Evolutionary conservation across 2,113 vertebrate genomes (phyloP), one percentile per base, ranked within the genome.

Genomic region (Phrynosoma platyrhinos): DNA sequence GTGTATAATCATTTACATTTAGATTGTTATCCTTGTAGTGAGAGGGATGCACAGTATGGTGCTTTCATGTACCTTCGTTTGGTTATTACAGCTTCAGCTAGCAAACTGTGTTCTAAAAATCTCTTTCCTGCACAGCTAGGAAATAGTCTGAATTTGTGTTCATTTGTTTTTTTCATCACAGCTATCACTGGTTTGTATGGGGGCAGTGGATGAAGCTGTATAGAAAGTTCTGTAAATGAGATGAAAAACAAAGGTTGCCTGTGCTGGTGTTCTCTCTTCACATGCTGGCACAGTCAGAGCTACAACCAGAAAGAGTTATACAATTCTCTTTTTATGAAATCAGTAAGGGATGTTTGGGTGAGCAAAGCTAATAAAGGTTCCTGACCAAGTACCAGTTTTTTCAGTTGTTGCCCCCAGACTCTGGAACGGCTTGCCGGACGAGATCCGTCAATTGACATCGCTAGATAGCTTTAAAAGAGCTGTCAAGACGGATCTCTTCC

Each of bases 1-100:
- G 20, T 91, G 83, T 94, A 66, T 90, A 86, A 91, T 92, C 82
- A 95, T 96, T 95, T 96, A 90, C 91, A 95, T 96, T 95, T 96
- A 95, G 91, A 96, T 96, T 94, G 92, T 94, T 95, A 87, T 76
- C 90, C 80, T 69, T 71, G 42, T 92, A 85, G 88, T 89, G 82
- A 79, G 85, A 69, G 52, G 42, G n/a, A 83, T 47, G 82, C 82
- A 30, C 7, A 0, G 27, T 79, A 36, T 55, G 90, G 81, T 82
- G 88, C 69, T 69, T 92, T 93, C 36, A 25, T 89, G 87, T 91
- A 75, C 52, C 0, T 2, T 79, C 82, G 20, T 90, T 95, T 87
- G 47, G 87, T 90, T 71, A 32, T 86, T 71, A 87, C 53, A 92
- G 53, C 0, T 0, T 53, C 0, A 64, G 42, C 84, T 88, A 76